Evolutionary conservation across 2,797 vertebrate genomes (phyloP), one percentile per base, ranked within the genome.

Genomic region (Sternarchorhynchus goeldii): DNA sequence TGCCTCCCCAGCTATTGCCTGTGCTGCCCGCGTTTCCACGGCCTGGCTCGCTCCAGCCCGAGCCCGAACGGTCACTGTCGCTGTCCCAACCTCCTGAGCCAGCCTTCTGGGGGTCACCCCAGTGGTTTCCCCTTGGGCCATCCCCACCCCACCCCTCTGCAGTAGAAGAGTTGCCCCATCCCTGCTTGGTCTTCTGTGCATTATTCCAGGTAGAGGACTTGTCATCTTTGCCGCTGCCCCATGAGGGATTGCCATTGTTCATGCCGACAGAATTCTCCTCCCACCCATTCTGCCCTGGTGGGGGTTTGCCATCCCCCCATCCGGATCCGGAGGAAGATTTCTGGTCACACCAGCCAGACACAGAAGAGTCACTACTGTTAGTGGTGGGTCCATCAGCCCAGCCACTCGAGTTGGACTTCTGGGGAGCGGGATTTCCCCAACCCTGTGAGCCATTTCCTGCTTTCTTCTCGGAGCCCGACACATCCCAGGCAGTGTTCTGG

Each of bases 401-500:
- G 20, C 94, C 95, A 93, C 94, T 94, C 88, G 94, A 94, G 92
- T 87, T 92, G 86, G 93, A 92, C 80, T 92, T 90, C 92, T 96
- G 95, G 86, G 94, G 89, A 76, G 93, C 88, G 89, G 92, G 91
- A 53, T 84, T 56, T 55, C 89, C 94, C 96, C 97, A 98, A 87
- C 94, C 89, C 62, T 96, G 93, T 74, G 95, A 95, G 81, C 93
- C 94, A 74, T 93, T 93, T 90, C 93, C 92, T 85, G 93, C 91
- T 90, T 96, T 97, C 85, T 93, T 92, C 39, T 95, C 94, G 0
- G 95, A 89, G 36, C 91, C 84, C 81, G 92, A 93, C 0, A 95
- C 94, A 75, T 99, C 95, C 98, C 98, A 99, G 90, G 93, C 91
- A 79, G 95, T 99, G 92, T 99, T 96, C 90, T 99, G 98, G 86